A percentile compares a stretch with the other conserved stretches of the same genome.
Evolutionary conservation across 2,888 invertebrate genomes (phyloP).

Genomic region (Eristalis pertinax): DNA sequence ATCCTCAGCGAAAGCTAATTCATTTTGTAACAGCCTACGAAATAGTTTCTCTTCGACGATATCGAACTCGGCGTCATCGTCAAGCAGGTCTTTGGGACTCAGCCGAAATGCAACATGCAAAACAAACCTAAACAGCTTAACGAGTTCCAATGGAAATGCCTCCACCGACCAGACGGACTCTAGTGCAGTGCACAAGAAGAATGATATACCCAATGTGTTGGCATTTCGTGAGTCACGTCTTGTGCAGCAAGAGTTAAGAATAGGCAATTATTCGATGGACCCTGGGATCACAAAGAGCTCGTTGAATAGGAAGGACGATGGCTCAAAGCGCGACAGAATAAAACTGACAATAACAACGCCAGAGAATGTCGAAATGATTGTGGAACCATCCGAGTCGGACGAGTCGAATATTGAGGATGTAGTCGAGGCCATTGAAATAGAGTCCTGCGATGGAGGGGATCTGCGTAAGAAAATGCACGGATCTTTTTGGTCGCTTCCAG

Average conservation of each 20-base stretch:
- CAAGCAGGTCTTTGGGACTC: slow-evolving; percentile 68
- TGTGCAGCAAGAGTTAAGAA: slow-evolving; percentile 80
- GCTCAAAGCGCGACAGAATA: slow-evolving; percentile 74
- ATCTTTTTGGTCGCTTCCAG: slow-evolving; percentile 78
- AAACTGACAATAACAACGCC: slow-evolving; percentile 80
- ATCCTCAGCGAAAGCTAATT: slow-evolving; percentile 31
- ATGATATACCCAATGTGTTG: slow-evolving; percentile 80
- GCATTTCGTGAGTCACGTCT: slow-evolving; percentile 80
- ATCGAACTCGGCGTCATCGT: slow-evolving; percentile 34
- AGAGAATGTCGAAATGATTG: slow-evolving; percentile 78
- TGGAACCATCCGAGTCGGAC: slow-evolving; percentile 74
- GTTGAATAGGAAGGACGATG: slow-evolving; percentile 73
- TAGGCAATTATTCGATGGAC: slow-evolving; percentile 81
- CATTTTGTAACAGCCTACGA: slow-evolving; percentile 38
- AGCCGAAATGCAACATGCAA: slow-evolving; percentile 78
- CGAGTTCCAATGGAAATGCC: slow-evolving; percentile 16
- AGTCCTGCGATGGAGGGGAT: slow-evolving; percentile 61
- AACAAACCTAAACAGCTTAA: slow-evolving; percentile 51
- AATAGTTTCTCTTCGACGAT: slow-evolving; percentile 29
- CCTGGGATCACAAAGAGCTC: slow-evolving; percentile 80
- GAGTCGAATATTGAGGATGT: slow-evolving; percentile 75
- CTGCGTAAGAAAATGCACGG: slow-evolving; percentile 66
- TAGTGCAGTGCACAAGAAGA: slow-evolving; percentile 76
- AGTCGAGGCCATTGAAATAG: slow-evolving; percentile 79
- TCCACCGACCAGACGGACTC: slow-evolving; percentile 50